Evolutionary conservation across 2,113 vertebrate species (phyloP).

Genomic region (Numida meleagris): DNA sequence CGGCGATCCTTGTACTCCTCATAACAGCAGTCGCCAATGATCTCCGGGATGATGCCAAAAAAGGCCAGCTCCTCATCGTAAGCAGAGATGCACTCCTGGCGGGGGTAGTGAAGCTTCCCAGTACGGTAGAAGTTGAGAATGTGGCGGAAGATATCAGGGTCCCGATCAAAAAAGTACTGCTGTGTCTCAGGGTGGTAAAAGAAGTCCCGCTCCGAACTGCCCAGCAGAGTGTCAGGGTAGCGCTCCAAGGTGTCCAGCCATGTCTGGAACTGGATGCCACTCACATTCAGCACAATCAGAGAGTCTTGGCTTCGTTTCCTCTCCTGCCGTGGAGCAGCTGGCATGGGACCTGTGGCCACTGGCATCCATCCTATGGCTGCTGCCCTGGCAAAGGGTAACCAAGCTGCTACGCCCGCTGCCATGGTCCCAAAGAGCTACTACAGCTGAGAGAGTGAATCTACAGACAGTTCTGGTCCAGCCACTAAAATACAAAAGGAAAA

Average conservation of each 20-base stretch:
- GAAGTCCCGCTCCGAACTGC: slow-evolving; percentile 94
- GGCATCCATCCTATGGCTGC: slow-evolving; percentile 99
- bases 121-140: slow-evolving; percentile 98
- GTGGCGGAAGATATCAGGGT: slow-evolving; percentile 95
- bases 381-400: slow-evolving; percentile 95
- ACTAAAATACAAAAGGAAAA: slow-evolving; percentile 59
- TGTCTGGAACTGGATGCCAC: slow-evolving; percentile 93
- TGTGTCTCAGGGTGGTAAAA: slow-evolving; percentile 92
- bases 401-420: slow-evolving; percentile 94
- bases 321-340: slow-evolving; percentile 84
- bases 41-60: slow-evolving; percentile 96
- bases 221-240: slow-evolving; percentile 95
- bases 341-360: slow-evolving; percentile 92
- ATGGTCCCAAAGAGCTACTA: slow-evolving; percentile 76
- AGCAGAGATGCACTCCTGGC: slow-evolving; percentile 95
- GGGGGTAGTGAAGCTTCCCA: slow-evolving; percentile 93
- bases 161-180: slow-evolving; percentile 98
- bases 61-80: slow-evolving; percentile 96
- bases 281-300: slow-evolving; percentile 92
- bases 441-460: slow-evolving; percentile 42
- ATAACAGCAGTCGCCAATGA: slow-evolving; percentile 96
- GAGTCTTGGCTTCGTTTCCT: slow-evolving; percentile 83
- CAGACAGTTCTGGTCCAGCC: slow-evolving; percentile 24
- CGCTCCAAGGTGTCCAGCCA: slow-evolving; percentile 95
- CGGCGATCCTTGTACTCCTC: slow-evolving; percentile 98